Percentiles rank a stretch among this genome's conserved stretches.
Conservation (phyloP, 2,888 invertebrate species). For the Phania funesta region DNA sequence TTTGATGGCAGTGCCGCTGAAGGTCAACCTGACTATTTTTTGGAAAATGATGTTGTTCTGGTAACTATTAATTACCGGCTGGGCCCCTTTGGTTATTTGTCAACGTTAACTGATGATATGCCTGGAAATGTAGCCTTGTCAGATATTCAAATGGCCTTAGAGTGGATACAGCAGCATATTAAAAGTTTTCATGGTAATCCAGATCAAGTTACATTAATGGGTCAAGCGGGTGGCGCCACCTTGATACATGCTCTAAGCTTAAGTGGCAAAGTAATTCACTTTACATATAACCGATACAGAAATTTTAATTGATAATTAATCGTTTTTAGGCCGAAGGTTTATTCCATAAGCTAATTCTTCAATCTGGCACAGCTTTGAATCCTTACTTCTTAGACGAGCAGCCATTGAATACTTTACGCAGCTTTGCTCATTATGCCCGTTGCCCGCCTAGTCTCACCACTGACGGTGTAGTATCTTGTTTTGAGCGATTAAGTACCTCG, state of each 20-base stretch:
- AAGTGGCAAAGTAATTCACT: constrained; percentile 76
- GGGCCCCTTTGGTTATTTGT: constrained; percentile 82
- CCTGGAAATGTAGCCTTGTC: constrained; percentile 83
- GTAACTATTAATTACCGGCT: constrained; percentile 81
- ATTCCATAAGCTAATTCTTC: constrained; percentile 81
- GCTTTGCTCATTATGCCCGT: constrained; percentile 78
- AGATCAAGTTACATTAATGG: constrained; percentile 81
- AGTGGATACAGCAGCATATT: constrained; percentile 82
- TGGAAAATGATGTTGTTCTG: constrained; percentile 81
- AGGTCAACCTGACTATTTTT: constrained; percentile 79
- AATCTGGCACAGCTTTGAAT: constrained; percentile 82
- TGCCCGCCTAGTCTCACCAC: constrained; percentile 71
- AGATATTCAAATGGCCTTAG: constrained; percentile 81
- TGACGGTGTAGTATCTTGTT: constrained; percentile 67
- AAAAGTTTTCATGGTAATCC: constrained; percentile 81
- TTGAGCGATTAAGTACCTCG: constrained; percentile 73
- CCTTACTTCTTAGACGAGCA: constrained; percentile 81
- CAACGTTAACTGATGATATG: constrained; percentile 80
- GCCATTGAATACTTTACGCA: constrained; percentile 77
- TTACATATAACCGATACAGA: neutral
- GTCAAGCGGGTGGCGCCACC: constrained; percentile 82
- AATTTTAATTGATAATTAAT: neutral
- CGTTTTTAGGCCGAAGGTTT: constrained; percentile 73
- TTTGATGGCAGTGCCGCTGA: constrained; percentile 79
- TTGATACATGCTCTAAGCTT: constrained; percentile 81